A percentile compares a stretch with the other conserved stretches of the same genome.
Conservation (phyloP, 2,888 invertebrate species). For the Kuschelorhynchus macadamiae region DNA sequence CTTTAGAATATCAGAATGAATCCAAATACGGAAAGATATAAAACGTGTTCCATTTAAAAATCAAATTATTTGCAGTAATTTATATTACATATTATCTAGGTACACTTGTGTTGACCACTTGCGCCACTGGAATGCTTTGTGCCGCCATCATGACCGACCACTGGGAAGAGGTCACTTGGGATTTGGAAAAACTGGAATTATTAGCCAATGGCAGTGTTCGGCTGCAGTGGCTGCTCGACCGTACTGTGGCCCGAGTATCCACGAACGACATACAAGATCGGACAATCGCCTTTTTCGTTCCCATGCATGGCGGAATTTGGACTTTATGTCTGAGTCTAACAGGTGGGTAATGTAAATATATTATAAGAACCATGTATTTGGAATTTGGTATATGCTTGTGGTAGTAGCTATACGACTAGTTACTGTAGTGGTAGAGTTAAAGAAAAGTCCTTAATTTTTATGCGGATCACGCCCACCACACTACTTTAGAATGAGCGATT, state of each 20-base stretch:
- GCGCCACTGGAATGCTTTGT: slow-evolving; percentile 86
- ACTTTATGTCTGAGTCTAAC: slow-evolving; percentile 87
- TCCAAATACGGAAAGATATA: no score
- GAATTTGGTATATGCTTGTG: no score
- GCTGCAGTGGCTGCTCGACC: slow-evolving; percentile 83
- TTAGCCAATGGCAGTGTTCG: slow-evolving; percentile 73
- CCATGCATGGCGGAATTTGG: slow-evolving; percentile 94
- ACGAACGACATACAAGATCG: slow-evolving; percentile 61
- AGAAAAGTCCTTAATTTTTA: no score
- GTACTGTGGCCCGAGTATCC: slow-evolving; percentile 78
- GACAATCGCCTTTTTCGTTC: slow-evolving; percentile 79
- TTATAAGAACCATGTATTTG: no score
- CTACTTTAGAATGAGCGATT: no score
- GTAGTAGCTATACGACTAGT: no score
- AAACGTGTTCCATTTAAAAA: no score
- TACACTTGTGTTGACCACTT: slow-evolving; percentile 78
- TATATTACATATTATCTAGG: no score
- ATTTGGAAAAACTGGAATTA: slow-evolving; percentile 73
- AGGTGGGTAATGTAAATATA: slow-evolving; percentile 75
- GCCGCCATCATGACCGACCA: slow-evolving; percentile 91
- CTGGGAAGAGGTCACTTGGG: slow-evolving; percentile 92
- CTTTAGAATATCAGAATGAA: no score
- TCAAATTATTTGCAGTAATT: no score
- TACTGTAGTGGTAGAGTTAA: no score
- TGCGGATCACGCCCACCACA: no score